These are phyloP conservation scores for Tipula lateralis DNA, from an alignment of 2,888 invertebrate genomes.

Conservation along the genomic window DNA sequence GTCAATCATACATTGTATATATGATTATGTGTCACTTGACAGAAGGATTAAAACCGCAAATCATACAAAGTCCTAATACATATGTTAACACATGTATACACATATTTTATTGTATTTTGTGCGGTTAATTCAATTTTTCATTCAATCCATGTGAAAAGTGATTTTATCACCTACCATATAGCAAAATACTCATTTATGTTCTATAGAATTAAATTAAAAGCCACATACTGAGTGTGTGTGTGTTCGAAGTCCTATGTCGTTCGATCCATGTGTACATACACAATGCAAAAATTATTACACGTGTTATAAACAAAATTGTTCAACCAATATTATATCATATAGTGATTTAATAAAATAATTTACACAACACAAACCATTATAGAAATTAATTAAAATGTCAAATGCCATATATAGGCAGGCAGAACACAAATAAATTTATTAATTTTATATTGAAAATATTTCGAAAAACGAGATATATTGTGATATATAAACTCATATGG, in stretches of 20 bases:
- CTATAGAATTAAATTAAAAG: background rate
- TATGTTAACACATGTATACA: too few species aligned
- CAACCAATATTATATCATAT: background rate
- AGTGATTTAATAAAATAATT: background rate
- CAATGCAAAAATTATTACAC: background rate
- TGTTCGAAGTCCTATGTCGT: background rate
- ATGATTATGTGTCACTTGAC: background rate
- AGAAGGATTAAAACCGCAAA: background rate
- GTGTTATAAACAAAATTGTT: background rate
- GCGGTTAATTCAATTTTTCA: background rate
- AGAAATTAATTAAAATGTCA: slow-evolving; percentile 15
- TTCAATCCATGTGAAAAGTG: background rate
- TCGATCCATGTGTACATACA: background rate
- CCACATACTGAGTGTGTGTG: background rate
- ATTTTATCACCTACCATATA: background rate
- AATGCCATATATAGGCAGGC: background rate
- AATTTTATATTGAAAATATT: background rate
- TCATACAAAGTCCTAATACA: too few species aligned
- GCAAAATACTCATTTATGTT: background rate
- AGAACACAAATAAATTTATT: background rate
- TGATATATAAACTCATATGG: background rate
- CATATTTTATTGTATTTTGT: background rate
- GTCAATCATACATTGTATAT: background rate
- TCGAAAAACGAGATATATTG: background rate
- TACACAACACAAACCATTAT: background rate